These are phyloP conservation scores for Hirundichthys speculiger DNA, from an alignment of 2,113 vertebrate genomes.

Conservation along the genomic window DNA sequence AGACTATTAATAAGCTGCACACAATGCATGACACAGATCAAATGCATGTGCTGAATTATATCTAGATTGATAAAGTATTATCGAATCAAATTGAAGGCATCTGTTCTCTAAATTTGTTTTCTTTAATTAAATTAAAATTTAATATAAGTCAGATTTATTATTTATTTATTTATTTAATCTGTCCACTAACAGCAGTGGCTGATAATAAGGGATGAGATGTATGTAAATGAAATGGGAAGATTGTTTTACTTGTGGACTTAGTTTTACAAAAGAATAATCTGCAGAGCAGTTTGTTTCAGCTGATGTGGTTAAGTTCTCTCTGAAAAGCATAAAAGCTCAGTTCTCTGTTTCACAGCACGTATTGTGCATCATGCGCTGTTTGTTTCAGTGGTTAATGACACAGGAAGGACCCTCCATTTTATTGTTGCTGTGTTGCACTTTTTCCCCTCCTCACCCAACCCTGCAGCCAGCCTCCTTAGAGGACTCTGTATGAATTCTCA, in stretches of 20 bases:
- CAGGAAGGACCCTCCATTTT: constrained; percentile 80
- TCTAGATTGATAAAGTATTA: constrained; percentile 2
- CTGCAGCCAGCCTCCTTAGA: constrained; percentile 76
- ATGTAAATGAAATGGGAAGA: too few species aligned
- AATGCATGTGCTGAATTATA: constrained; percentile 1
- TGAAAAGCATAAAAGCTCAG: constrained; percentile 53
- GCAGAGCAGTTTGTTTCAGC: constrained; percentile 34
- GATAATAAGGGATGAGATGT: neutral
- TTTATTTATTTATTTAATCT: too few species aligned
- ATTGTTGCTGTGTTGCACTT: constrained; percentile 85
- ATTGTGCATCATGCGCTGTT: constrained; percentile 66
- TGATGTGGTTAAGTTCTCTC: constrained; percentile 35
- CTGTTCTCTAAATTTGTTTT: too few species aligned
- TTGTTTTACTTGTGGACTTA: neutral
- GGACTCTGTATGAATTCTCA: constrained; percentile 84
- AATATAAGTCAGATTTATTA: too few species aligned
- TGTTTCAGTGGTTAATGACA: constrained; percentile 81
- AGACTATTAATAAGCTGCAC: constrained; percentile 34
- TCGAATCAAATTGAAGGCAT: too few species aligned
- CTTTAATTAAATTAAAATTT: too few species aligned
- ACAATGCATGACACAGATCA: constrained; percentile 16
- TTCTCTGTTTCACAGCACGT: constrained; percentile 64
- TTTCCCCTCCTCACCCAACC: constrained; percentile 52
- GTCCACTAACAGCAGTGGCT: neutral
- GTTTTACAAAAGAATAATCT: constrained; percentile 22